A percentile compares a stretch with the other conserved stretches of the same genome.
phyloP scores from a whole-genome alignment of 2,888 invertebrate genomes.

The Strigamia maritima region DNA sequence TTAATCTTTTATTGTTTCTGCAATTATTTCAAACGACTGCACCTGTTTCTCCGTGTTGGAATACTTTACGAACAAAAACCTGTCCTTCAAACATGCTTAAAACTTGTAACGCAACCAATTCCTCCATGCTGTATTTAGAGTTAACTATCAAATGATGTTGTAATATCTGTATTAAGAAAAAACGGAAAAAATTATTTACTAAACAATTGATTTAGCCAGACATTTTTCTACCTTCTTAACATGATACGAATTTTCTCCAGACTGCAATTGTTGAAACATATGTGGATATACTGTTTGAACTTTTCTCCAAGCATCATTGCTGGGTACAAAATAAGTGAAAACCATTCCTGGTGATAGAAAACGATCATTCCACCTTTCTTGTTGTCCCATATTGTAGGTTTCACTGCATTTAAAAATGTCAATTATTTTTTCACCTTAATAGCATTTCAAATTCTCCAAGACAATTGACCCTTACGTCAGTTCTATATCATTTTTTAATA shows the following conservation, averaged over 20 bases:
- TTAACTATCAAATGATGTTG: conserved; percentile 84
- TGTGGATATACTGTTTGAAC: conserved; percentile 72
- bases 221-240: conserved; percentile 56
- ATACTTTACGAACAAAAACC: conserved; percentile 49
- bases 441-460: neutral
- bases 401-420: conserved; percentile 58
- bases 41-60: conserved; percentile 45
- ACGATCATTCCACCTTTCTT: conserved; percentile 72
- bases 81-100: conserved; percentile 41
- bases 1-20: neutral
- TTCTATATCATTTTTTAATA: conserved; percentile 78
- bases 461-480: neutral
- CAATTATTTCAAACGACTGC: conserved; percentile 36
- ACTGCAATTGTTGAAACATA: conserved; percentile 77
- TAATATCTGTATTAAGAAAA: conserved; percentile 61
- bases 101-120: conserved; percentile 55
- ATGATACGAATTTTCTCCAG: conserved; percentile 74
- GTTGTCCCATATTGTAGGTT: conserved; percentile 71
- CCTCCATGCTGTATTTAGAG: conserved; percentile 76
- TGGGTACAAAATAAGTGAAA: conserved; percentile 88
- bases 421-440: neutral
- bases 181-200: conserved; percentile 34
- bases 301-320: conserved; percentile 83
- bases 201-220: neutral
- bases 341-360: conserved; percentile 71